Evolutionary conservation across 2,888 invertebrate species (phyloP).

Genomic region (Escarpia spicata): DNA sequence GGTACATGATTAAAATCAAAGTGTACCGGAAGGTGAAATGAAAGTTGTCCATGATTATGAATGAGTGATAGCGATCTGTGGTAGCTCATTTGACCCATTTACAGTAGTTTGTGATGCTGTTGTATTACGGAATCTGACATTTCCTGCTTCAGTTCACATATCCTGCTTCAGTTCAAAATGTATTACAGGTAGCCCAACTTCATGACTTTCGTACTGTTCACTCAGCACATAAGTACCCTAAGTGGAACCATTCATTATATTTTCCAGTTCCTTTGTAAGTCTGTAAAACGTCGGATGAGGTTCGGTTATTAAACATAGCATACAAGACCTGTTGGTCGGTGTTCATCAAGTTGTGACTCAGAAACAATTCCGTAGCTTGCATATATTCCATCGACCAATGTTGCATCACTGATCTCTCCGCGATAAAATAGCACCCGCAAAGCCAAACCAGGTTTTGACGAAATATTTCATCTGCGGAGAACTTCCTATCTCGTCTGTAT

Average conservation of each 20-base stretch:
- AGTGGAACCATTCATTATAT: constrained; percentile 48
- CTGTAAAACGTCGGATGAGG: constrained; percentile 32
- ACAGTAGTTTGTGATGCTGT: no score
- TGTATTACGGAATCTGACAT: background rate
- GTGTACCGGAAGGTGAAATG: no score
- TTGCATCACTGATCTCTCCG: constrained; percentile 42
- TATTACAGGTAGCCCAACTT: background rate
- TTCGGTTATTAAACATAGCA: constrained; percentile 43
- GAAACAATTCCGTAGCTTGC: constrained; percentile 43
- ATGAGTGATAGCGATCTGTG: no score
- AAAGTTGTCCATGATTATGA: no score
- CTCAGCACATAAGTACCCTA: constrained; percentile 48
- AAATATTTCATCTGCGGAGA: background rate
- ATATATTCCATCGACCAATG: constrained; percentile 50
- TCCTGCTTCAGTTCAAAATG: no score
- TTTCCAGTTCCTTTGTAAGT: constrained; percentile 27
- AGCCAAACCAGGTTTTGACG: constrained; percentile 48
- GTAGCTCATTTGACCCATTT: no score
- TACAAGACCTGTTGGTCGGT: constrained; percentile 57
- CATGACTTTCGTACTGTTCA: background rate
- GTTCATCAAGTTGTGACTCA: constrained; percentile 46
- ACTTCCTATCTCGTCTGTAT: background rate
- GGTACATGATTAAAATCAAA: no score
- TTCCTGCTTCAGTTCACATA: background rate
- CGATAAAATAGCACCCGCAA: constrained; percentile 55